phyloP scores from a whole-genome alignment of 2,113 vertebrate genomes.

The Bos javanicus region DNA sequence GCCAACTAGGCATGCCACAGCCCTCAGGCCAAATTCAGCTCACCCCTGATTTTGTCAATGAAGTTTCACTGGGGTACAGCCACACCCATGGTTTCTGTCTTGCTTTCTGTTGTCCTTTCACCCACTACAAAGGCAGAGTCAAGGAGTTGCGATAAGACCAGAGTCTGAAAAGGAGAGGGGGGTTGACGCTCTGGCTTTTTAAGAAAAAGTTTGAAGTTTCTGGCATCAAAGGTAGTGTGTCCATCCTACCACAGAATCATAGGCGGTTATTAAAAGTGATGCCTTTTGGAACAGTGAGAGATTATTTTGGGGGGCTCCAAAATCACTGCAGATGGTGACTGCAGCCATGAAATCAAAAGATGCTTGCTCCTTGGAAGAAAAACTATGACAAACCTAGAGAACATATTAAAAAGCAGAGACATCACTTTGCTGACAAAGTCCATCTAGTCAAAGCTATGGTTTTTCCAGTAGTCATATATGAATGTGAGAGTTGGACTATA shows the following conservation, averaged over 20 bases:
- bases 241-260: background rate
- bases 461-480: background rate
- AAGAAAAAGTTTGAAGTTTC: background rate
- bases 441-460: background rate
- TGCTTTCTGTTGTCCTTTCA: too few species aligned
- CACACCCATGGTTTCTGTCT: fast-evolving
- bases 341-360: background rate
- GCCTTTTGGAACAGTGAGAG: background rate
- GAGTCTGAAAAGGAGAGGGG: background rate
- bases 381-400: background rate
- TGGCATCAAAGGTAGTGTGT: background rate
- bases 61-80: background rate
- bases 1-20: background rate
- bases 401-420: background rate
- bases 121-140: background rate
- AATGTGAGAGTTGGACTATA: background rate
- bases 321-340: background rate
- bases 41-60: background rate
- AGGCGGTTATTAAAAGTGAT: background rate
- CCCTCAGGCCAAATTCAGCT: background rate
- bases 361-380: background rate
- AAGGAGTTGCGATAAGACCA: fast-evolving
- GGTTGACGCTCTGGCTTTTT: background rate
- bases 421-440: background rate
- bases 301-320: background rate